Evolutionary conservation across 2,888 invertebrate species (phyloP), one percentile per base, ranked within the genome.

Genomic region (Polyploca ridens): DNA sequence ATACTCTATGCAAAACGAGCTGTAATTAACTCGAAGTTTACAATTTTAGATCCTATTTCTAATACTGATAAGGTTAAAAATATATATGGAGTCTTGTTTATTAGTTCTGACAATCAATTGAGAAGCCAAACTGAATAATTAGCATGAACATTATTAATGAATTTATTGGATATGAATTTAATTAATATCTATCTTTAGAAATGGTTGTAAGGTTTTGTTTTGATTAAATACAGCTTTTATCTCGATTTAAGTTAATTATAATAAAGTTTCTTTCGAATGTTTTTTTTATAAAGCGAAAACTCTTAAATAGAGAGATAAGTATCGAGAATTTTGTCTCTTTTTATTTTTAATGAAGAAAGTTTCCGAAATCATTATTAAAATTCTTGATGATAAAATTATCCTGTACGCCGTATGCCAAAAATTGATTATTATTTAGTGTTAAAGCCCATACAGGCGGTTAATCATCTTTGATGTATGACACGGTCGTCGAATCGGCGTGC

Each of bases 401-500:
- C 33, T 16, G 0, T 41, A 27, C n/a, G 7, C 44, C 44, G 62
- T 66, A 67, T 69, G 67, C 65, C 60, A 68, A 71, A 8, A 72
- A 75, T 71, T 65, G 64, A 66, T 76, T 69, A 74, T 78, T 75
- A 77, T 76, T 71, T 76, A 63, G 77, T 66, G 79, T 73, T 74
- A 78, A 78, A 65, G 75, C 70, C 54, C 61, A 77, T 66, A 65
- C 77, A 63, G 63, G 57, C 58, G 33, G 68, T 78, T 74, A 77
- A 74, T 78, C 70, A 54, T 10, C 54, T 64, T 65, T 60, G 63
- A 62, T 69, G 63, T 62, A 64, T 63, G 66, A 66, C 38, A 27
- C 68, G 68, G 62, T 69, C 2, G 63, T 66, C 67, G 64, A 63
- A 71, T 65, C 67, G 64, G 66, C 57, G 64, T 44, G 33, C 59